These are phyloP conservation scores for Scolopax rusticola DNA, from an alignment of 2,797 vertebrate genomes.

Conservation along the genomic window DNA sequence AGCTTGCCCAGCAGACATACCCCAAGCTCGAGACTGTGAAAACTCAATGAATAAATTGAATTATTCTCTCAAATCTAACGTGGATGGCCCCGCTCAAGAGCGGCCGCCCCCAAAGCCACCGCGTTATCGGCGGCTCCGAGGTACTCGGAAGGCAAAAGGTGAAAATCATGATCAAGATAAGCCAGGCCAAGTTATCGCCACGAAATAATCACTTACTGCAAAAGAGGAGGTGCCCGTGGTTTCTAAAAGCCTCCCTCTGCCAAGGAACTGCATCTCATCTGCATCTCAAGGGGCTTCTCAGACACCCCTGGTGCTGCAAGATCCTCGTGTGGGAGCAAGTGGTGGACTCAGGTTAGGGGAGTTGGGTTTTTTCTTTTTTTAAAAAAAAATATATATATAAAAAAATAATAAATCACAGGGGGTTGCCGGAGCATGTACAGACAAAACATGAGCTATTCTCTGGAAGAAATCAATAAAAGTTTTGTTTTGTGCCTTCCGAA, in stretches of 20 bases:
- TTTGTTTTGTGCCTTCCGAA: slow-evolving; percentile 56
- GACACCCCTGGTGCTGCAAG: not conserved
- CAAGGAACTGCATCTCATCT: not conserved
- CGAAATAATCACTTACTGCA: not conserved
- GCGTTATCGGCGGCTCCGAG: not conserved
- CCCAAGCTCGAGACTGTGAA: not conserved
- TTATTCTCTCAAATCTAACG: not conserved
- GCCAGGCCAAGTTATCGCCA: not conserved
- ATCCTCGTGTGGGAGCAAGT: fast-evolving
- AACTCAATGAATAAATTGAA: slow-evolving; percentile 44
- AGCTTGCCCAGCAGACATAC: slow-evolving; percentile 13
- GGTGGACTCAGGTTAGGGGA: not conserved
- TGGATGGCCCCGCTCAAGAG: not conserved
- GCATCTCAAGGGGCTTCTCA: not conserved
- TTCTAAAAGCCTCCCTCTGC: not conserved
- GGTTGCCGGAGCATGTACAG: not conserved
- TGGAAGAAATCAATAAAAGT: slow-evolving; percentile 38
- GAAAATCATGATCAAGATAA: not conserved
- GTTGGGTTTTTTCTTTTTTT: too few species aligned
- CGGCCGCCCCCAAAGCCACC: not conserved
- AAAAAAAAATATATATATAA: not conserved
- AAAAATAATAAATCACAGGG: not conserved
- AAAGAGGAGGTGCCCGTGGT: not conserved
- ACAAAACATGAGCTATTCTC: not conserved
- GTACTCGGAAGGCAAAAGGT: not conserved